Conservation (phyloP, 2,888 invertebrate genomes). For the Mycogona germanica region DNA sequence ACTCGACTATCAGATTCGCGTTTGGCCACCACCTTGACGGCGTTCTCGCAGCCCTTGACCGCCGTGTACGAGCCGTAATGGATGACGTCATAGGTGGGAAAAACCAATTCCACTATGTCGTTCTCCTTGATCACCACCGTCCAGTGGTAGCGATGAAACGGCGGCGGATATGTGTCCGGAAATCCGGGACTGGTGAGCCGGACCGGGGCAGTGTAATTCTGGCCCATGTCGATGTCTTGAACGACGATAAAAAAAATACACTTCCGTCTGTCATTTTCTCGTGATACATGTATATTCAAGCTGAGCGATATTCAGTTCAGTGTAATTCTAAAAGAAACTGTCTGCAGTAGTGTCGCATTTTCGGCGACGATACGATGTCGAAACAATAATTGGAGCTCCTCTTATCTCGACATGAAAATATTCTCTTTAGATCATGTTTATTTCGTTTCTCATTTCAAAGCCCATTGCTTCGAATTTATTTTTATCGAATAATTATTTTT, state of each 20-base stretch:
- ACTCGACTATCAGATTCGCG: conserved; percentile 12
- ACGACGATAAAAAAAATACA: neutral
- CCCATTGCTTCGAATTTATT: no score
- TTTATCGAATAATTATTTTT: no score
- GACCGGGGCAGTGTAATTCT: conserved; percentile 22
- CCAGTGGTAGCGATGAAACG: conserved; percentile 26
- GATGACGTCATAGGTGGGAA: conserved; percentile 27
- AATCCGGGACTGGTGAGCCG: conserved; percentile 25
- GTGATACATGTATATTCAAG: no score
- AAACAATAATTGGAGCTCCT: no score
- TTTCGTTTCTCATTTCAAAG: no score
- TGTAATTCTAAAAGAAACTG: no score
- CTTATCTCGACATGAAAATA: no score
- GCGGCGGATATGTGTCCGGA: conserved; percentile 24
- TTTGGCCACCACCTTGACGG: conserved; percentile 20
- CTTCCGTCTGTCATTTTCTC: no score
- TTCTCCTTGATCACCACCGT: conserved; percentile 23
- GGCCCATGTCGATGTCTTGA: conserved; percentile 23
- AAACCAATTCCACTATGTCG: conserved; percentile 26
- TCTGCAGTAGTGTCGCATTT: no score
- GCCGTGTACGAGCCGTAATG: conserved; percentile 26
- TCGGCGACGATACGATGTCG: no score
- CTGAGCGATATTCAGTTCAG: no score
- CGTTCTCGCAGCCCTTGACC: conserved; percentile 24
- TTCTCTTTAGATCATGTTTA: no score